Evolutionary conservation across 1,140 invertebrate species (phyloP).

Genomic region (Adoxophyes honmai): DNA sequence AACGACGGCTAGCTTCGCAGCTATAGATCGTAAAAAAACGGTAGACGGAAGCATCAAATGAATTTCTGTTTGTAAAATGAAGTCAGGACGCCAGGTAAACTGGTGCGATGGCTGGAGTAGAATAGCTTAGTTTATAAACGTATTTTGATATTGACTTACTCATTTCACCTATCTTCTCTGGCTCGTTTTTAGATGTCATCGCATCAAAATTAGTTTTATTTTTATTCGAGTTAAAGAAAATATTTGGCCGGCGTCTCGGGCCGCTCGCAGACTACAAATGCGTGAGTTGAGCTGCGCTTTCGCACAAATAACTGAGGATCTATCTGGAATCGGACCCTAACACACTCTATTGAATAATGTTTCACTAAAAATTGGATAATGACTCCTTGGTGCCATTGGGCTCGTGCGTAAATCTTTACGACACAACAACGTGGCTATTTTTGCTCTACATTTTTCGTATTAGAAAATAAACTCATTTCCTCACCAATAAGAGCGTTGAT

Average conservation of each 20-base stretch:
- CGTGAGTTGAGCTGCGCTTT: background rate
- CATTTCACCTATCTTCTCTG: background rate
- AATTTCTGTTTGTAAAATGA: too few relatives aligned
- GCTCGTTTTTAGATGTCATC: background rate
- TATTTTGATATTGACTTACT: background rate
- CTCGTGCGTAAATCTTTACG: background rate
- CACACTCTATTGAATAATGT: constrained; percentile 10
- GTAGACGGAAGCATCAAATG: too few relatives aligned
- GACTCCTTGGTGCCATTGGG: background rate
- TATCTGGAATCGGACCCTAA: background rate
- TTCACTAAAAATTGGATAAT: constrained; percentile 7
- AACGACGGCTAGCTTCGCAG: too few relatives aligned
- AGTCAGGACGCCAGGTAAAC: too few relatives aligned
- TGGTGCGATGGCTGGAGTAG: too few relatives aligned
- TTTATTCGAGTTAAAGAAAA: background rate
- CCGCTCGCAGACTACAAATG: background rate
- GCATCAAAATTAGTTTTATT: background rate
- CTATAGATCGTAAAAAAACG: too few relatives aligned
- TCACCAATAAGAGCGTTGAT: too few relatives aligned
- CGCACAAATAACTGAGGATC: background rate
- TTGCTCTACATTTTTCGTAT: background rate
- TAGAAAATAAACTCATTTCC: background rate
- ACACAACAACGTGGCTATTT: background rate
- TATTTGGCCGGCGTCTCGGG: background rate
- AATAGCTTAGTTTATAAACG: too few relatives aligned